Evolutionary conservation across 2,888 invertebrate species (phyloP), one percentile per base, ranked within the genome.

Genomic region (Tetanocera ferruginea): DNA sequence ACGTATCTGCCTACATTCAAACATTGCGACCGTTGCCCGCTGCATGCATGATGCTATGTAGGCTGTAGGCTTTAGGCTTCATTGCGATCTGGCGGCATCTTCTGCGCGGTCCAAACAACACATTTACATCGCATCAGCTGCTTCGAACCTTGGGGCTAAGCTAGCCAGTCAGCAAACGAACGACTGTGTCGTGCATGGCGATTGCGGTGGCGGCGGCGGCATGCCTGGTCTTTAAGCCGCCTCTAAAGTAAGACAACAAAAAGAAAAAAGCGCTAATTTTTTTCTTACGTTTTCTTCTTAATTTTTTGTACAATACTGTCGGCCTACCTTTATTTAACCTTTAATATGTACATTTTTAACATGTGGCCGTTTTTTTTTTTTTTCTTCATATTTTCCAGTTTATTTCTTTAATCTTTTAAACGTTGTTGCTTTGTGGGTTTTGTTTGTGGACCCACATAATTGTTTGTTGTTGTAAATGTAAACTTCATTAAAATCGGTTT

Each of bases 41-140:
- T 43, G 43, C 43, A 43, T 43, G 43, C 43, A 11, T n/a, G n/a
- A n/a, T n/a, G n/a, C n/a, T n/a, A n/a, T n/a, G n/a, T n/a, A n/a
- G n/a, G n/a, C 1, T 43, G 43, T 43, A 43, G 43, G 43, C 70
- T 74, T 74, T 49, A 70, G 80, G 77, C 79, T 73, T 76, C 77
- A 52, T 55, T 76, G 62, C 76, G 74, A 67, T 14, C 19, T 23
- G 57, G 72, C 72, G 62, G 62, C 52, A 34, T 34, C 69, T 23
- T 34, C 31, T 31, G 14, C 31, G 14, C 6, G n/a, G 28, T 34
- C 25, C 66, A 31, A 64, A 23, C 28, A 17, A 25, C 25, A 6
- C 34, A 31, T 25, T n/a, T 34, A n/a, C 28, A 23, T 25, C 14
- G 28, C 60, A n/a, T 25, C 60, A 31, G 14, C 60, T 25, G 60